Evolutionary conservation across 2,113 vertebrate species (phyloP).

Genomic region (Eolophus roseicapilla): DNA sequence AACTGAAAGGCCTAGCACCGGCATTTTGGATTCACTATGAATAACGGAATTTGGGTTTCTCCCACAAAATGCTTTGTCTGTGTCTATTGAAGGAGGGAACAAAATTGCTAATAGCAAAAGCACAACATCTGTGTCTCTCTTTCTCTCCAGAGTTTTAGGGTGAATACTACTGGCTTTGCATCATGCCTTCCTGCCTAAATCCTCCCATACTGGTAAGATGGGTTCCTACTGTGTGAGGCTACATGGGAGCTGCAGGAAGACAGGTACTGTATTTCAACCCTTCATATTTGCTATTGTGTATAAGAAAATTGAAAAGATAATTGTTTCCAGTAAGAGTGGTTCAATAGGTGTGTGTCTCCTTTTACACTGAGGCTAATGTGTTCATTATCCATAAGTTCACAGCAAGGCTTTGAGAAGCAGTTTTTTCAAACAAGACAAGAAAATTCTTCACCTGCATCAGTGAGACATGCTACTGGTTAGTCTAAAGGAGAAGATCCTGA

Average conservation of each 20-base stretch:
- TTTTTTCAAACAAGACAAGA: neutral
- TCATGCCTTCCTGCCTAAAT: neutral
- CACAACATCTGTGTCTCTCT: neutral
- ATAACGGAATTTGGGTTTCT: neutral
- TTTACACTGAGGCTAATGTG: neutral
- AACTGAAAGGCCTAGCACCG: neutral
- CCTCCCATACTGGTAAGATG: neutral
- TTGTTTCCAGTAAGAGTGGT: neutral
- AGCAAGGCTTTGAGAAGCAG: neutral
- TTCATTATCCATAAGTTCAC: neutral
- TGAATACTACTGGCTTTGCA: neutral
- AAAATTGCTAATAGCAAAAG: neutral
- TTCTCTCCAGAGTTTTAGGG: neutral
- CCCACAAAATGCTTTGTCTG: accelerated
- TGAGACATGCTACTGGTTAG: neutral
- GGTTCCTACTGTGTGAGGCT: neutral
- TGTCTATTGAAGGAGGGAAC: neutral
- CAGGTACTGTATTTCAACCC: neutral
- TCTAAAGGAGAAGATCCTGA: neutral
- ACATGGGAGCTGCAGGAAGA: neutral
- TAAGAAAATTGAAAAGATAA: neutral
- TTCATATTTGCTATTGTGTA: neutral
- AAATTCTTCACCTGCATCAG: neutral
- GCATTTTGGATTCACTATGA: neutral
- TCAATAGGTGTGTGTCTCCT: neutral